Base-by-base conservation (phyloP, 2,113 vertebrate genomes). In the Paralichthys olivaceus region DNA sequence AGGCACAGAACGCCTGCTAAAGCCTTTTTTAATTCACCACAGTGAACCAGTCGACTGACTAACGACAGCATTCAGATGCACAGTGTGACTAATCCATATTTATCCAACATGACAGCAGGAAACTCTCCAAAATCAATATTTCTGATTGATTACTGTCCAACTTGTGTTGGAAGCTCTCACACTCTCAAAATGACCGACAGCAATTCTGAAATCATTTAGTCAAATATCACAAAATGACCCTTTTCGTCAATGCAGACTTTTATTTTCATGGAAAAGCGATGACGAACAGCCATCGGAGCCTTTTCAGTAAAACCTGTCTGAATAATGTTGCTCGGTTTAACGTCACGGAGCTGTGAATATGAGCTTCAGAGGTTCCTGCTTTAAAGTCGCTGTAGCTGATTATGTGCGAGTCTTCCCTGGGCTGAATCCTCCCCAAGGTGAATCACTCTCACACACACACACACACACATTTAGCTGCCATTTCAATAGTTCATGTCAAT, bases 71-170 rank as follows among this genome's bases (percentile, higher is more conserved):
- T 85, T 82, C 69, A 64, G 66, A 85, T 74, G 71, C 87, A 84
- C 81, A 65, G 60, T 29, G 84, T 47, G 58, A 80, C 84, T 90
- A 89, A 93, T 91, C 89, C 83, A 90, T 91, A 86, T 89, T 87
- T 90, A 91, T 92, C 87, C 84, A 68, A 87, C 79, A 72, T 73
- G 86, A 89, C 88, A 77, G 73, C 69, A 69, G 87, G 83, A 81
- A 87, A 75, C 75, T 69, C 73, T 85, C 51, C 82, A 67, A 32
- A 85, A 90, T 92, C 89, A 79, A 92, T 88, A 71, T 2, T 19
- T 75, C 57, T 78, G 85, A 92, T 91, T 90, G 85, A 92, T 90
- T 81, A 72, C 75, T 81, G 83, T 81, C 86, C 71, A 72, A 86
- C 77, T 69, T 74, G 62, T 53, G 65, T 72, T n/a, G 57, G 64